Evolutionary conservation across 2,113 vertebrate species (phyloP).

Genomic region (Canis aureus): DNA sequence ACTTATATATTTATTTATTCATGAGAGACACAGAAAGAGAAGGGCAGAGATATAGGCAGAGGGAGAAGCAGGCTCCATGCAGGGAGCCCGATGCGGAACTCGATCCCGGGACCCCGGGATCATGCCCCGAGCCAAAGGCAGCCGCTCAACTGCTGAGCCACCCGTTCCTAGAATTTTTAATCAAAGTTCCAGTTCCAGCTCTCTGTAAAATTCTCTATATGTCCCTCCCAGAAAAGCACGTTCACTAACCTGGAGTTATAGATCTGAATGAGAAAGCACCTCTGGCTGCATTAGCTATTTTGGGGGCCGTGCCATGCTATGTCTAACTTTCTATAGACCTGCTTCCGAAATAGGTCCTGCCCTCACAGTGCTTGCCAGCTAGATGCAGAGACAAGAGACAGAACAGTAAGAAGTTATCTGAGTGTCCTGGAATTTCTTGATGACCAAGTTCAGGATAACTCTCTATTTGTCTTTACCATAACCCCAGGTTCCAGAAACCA

Average conservation of each 20-base stretch:
- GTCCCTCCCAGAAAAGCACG: neutral
- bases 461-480: conserved; percentile 25
- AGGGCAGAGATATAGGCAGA: too few species aligned
- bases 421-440: neutral
- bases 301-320: neutral
- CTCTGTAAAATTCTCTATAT: neutral
- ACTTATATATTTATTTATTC: too few species aligned
- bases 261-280: neutral
- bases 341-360: neutral
- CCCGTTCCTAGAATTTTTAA: neutral
- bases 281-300: neutral
- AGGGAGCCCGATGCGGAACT: too few species aligned
- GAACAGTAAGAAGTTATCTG: neutral
- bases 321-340: neutral
- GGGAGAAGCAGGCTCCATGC: too few species aligned
- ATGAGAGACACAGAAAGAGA: too few species aligned
- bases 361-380: neutral
- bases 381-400: conserved; percentile 3
- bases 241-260: neutral
- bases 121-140: too few species aligned
- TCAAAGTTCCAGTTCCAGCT: neutral
- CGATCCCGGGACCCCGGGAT: too few species aligned
- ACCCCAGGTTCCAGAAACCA: conserved; percentile 37
- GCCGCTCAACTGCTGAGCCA: too few species aligned
- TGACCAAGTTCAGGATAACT: conserved; percentile 2